Evolutionary conservation across 2,797 vertebrate genomes (phyloP).

Genomic region (Hemitrygon akajei): DNA sequence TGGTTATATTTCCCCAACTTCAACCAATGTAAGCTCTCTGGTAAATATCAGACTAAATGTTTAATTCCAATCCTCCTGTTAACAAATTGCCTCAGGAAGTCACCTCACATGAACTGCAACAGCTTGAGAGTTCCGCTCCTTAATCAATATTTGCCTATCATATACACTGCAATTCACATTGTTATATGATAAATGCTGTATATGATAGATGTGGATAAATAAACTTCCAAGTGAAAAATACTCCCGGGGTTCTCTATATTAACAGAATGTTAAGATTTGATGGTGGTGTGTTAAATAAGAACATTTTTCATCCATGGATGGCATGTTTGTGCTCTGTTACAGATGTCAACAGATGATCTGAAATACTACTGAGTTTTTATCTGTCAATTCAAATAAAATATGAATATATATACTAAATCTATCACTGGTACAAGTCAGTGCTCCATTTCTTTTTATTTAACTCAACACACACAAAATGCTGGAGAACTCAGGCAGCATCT

Average conservation of each 20-base stretch:
- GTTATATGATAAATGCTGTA: not conserved
- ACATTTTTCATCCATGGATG: not conserved
- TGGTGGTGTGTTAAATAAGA: not conserved
- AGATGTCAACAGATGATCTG: not conserved
- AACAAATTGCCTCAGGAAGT: not conserved
- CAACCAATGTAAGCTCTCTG: not conserved
- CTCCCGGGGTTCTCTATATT: not conserved
- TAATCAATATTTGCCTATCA: not conserved
- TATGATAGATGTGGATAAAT: not conserved
- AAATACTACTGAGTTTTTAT: not conserved
- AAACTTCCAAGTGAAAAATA: not conserved
- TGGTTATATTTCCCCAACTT: not conserved
- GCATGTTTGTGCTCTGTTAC: not conserved
- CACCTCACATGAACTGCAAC: not conserved
- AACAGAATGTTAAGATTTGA: not conserved
- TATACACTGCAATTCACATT: not conserved
- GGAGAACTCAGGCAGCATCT: too few species aligned
- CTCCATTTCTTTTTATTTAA: not conserved
- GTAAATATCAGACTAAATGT: not conserved
- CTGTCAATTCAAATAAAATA: not conserved
- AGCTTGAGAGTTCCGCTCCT: not conserved
- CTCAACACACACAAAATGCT: too few species aligned
- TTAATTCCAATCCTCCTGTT: not conserved
- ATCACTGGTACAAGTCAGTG: not conserved
- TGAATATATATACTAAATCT: slow-evolving; percentile 6